Base-by-base conservation (phyloP, 2,888 invertebrate species). In the Chaetogeoica ovagalla region DNA sequence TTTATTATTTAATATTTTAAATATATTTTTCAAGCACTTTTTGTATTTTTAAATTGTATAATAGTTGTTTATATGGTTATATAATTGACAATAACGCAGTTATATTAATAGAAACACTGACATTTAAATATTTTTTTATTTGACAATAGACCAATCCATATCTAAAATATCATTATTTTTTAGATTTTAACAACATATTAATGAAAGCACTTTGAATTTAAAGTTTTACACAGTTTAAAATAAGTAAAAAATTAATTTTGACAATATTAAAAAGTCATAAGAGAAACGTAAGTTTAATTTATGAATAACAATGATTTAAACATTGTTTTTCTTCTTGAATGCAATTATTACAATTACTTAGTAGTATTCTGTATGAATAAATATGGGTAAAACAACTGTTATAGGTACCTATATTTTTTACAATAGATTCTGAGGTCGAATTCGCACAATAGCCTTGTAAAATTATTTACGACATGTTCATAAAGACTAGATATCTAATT, bases 391-490 rank as follows among this genome's bases (percentile, higher is more conserved):
- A 81, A 76, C 59, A 74, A 74, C 55, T n/a, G 23, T 21, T 43
- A 43, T 43, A 43, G 59, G 48, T 63, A 52, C 23, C n/a, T 19
- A 55, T 65, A 62, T 62, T 62, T 59, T 43, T 6, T 43, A 48
- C 59, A 66, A 75, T 75, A 68, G 68, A 66, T 68, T 66, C 15
- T 59, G 30, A 75, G 75, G 75, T 75, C 59, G 57, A 30, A 75
- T 75, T 23, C n/a, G 37, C 13, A 68, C 30, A 68, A 68, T 62
- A 60, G 17, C 77, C 76, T 70, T 77, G 77, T 62, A 52, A 11
- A 77, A 77, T n/a, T 69, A 13, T 30, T 30, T 75, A 69, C 37
- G 21, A 37, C 37, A 77, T 69, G 77, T 69, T 75, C 15, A 62
- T 21, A 6, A 62, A 69, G 52, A 77, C 76, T 62, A 75, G 43